Conservation (phyloP, 2,113 vertebrate species). For the Ailurus styani region DNA sequence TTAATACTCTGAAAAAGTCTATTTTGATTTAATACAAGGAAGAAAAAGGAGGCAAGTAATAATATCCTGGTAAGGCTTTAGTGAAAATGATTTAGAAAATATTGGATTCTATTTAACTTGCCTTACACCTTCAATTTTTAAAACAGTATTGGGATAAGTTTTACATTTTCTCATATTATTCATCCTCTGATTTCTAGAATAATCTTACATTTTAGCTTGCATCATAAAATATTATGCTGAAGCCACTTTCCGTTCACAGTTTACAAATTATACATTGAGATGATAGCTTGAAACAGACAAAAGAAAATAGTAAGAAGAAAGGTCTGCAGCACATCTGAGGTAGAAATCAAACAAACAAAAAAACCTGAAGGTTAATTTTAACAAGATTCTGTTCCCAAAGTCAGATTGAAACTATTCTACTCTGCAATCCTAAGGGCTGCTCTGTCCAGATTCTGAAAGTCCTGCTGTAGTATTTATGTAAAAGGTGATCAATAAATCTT, state of each 20-base stretch:
- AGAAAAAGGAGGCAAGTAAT: background rate
- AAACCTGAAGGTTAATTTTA: background rate
- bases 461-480: background rate
- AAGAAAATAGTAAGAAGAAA: background rate
- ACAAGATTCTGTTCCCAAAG: background rate
- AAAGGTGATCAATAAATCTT: conserved; percentile 31
- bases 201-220: conserved; percentile 19
- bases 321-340: background rate
- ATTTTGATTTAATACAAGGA: background rate
- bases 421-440: background rate
- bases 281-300: background rate
- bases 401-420: background rate
- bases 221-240: conserved; percentile 2
- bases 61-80: background rate
- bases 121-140: background rate
- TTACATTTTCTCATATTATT: background rate
- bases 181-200: background rate
- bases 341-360: conserved; percentile 21
- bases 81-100: background rate
- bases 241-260: background rate
- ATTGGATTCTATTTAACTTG: background rate
- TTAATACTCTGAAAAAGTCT: background rate
- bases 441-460: conserved; percentile 4
- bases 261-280: background rate
- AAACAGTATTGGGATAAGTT: background rate